Evolutionary conservation across 2,888 invertebrate species (phyloP).

Genomic region (Ctenicera cuprea): DNA sequence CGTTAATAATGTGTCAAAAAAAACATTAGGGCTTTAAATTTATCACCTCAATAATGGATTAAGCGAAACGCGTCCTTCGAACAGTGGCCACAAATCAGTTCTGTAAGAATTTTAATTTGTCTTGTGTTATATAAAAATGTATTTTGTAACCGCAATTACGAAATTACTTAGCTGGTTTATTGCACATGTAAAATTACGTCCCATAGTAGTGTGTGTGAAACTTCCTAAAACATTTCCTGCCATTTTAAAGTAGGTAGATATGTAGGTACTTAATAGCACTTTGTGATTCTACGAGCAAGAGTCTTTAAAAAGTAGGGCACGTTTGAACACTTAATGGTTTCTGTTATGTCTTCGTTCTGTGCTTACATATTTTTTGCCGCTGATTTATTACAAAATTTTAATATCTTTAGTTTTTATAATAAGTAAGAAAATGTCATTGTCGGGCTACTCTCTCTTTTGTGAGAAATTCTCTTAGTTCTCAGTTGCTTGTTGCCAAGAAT

Average conservation of each 20-base stretch:
- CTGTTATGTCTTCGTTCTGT: not conserved
- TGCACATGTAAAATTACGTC: conserved; percentile 6
- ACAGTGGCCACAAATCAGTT: too few species aligned
- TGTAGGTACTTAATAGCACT: conserved; percentile 3
- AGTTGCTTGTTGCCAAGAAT: too few species aligned
- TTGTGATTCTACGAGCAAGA: not conserved
- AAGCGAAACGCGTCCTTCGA: too few species aligned
- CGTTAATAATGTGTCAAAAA: too few species aligned
- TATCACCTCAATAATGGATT: too few species aligned
- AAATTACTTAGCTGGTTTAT: not conserved
- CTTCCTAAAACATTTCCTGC: conserved; percentile 21
- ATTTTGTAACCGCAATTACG: conserved; percentile 5
- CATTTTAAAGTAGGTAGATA: conserved; percentile 7
- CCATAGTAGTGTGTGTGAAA: conserved; percentile 7
- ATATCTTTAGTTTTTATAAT: too few species aligned
- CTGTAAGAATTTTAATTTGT: too few species aligned
- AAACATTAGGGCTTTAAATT: too few species aligned
- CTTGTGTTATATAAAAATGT: not conserved
- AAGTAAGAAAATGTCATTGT: too few species aligned
- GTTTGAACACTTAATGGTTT: not conserved
- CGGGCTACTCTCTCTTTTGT: too few species aligned
- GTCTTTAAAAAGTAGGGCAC: not conserved
- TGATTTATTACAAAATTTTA: not conserved
- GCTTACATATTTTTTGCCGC: not conserved
- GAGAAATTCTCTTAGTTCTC: too few species aligned